A percentile compares a stretch with the other conserved stretches of the same genome.
phyloP scores from a whole-genome alignment of 1,140 invertebrate genomes.

The Maniola jurtina region DNA sequence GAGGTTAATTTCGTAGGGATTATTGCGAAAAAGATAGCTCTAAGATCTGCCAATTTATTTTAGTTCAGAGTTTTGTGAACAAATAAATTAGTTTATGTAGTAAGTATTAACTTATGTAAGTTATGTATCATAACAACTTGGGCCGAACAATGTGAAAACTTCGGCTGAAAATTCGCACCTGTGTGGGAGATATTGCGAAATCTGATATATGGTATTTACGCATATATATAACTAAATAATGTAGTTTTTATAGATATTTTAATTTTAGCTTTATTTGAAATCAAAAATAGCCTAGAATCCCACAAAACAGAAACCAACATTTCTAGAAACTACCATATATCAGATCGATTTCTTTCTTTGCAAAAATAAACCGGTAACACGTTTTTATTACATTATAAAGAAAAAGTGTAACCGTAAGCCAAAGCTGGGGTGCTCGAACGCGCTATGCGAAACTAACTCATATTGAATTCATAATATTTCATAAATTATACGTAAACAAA shows the following conservation, averaged over 20 bases:
- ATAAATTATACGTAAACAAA: constrained; percentile 9
- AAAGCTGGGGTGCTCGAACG: constrained; percentile 18
- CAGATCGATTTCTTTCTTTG: background rate
- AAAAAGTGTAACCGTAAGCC: constrained; percentile 15
- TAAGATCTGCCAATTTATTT: too few species aligned
- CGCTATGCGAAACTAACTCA: constrained; percentile 5
- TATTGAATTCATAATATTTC: background rate
- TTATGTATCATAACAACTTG: too few species aligned
- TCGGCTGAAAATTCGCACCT: too few species aligned
- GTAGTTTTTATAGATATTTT: too few species aligned
- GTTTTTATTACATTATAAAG: constrained; percentile 14
- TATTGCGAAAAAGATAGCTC: too few species aligned
- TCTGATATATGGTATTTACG: background rate
- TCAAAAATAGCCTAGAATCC: too few species aligned
- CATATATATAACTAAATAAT: background rate
- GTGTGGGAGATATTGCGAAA: background rate
- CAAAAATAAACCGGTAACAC: background rate
- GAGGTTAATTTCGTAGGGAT: too few species aligned
- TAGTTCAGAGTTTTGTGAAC: too few species aligned
- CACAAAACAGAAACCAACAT: background rate
- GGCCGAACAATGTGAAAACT: too few species aligned
- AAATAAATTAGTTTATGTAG: too few species aligned
- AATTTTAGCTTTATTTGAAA: too few species aligned
- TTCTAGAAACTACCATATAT: background rate
- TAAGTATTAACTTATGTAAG: too few species aligned